Percentiles rank a stretch among this genome's conserved stretches.
Conservation (phyloP, 1,140 invertebrate genomes). For the Tribolium madens region DNA sequence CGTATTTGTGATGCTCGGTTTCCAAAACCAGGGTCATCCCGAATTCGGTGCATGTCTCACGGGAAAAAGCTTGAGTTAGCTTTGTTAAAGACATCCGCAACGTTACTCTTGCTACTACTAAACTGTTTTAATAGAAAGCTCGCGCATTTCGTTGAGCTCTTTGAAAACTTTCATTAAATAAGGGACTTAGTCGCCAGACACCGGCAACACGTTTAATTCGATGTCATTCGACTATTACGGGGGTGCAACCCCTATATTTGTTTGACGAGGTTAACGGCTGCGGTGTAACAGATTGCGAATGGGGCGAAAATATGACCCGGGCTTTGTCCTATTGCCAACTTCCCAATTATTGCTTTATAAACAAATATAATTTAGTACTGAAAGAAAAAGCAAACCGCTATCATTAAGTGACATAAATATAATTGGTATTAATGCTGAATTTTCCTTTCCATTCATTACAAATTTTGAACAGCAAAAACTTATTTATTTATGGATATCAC, state of each 20-base stretch:
- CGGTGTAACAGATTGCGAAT: conserved; percentile 19
- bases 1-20: conserved; percentile 60
- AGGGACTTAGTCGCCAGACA: not conserved
- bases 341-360: not conserved
- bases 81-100: conserved; percentile 59
- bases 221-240: conserved; percentile 14
- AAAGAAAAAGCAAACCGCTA: not conserved
- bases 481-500: not conserved
- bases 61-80: conserved; percentile 56
- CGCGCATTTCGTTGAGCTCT: conserved; percentile 33
- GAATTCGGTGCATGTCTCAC: conserved; percentile 57
- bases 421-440: too few species aligned
- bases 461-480: not conserved
- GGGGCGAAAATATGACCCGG: not conserved
- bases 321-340: not conserved
- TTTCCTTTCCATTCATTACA: not conserved
- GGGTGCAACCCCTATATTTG: not conserved
- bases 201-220: conserved; percentile 3
- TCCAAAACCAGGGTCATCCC: conserved; percentile 58
- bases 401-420: too few species aligned
- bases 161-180: conserved; percentile 53
- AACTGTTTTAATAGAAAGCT: conserved; percentile 51
- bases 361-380: conserved; percentile 33
- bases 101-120: conserved; percentile 48
- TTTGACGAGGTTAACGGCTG: not conserved